A percentile compares a stretch with the other conserved stretches of the same genome.
Evolutionary conservation across 2,888 invertebrate species (phyloP).

Genomic region (Sturmia bella): DNA sequence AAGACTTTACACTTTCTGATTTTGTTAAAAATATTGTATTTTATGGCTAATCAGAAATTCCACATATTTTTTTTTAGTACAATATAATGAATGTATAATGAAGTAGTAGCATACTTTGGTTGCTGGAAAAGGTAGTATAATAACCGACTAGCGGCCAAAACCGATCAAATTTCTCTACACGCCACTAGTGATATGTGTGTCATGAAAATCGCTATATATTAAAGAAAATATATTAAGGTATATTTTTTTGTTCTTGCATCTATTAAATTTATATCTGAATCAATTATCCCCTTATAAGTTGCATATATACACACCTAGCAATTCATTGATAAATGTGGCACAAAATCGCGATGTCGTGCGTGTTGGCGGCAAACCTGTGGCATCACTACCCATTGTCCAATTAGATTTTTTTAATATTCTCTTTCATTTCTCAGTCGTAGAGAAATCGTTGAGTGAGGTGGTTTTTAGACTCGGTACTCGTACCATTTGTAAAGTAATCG

Average conservation of each 20-base stretch:
- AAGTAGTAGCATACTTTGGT: neutral
- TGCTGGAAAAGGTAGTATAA: no score
- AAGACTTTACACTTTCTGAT: neutral
- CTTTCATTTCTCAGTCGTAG: conserved; percentile 57
- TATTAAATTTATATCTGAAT: no score
- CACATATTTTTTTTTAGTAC: conserved; percentile 38
- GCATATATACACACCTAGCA: no score
- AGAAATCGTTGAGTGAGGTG: conserved; percentile 63
- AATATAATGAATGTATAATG: conserved; percentile 1
- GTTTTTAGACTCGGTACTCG: conserved; percentile 55
- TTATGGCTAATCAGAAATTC: conserved; percentile 4
- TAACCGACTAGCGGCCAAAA: no score
- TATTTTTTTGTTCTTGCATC: no score
- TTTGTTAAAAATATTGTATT: conserved; percentile 28
- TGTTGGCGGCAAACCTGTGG: conserved; percentile 1
- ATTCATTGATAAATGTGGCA: no score
- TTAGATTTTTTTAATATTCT: conserved; percentile 31
- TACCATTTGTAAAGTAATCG: conserved; percentile 48
- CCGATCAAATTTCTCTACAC: no score
- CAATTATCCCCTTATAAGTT: no score
- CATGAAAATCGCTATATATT: no score
- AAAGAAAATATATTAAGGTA: no score
- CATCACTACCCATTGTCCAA: conserved; percentile 19
- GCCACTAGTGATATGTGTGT: no score
- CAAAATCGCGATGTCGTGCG: no score